Conservation (phyloP, 2,888 invertebrate species). For the Mythimna vitellina region DNA sequence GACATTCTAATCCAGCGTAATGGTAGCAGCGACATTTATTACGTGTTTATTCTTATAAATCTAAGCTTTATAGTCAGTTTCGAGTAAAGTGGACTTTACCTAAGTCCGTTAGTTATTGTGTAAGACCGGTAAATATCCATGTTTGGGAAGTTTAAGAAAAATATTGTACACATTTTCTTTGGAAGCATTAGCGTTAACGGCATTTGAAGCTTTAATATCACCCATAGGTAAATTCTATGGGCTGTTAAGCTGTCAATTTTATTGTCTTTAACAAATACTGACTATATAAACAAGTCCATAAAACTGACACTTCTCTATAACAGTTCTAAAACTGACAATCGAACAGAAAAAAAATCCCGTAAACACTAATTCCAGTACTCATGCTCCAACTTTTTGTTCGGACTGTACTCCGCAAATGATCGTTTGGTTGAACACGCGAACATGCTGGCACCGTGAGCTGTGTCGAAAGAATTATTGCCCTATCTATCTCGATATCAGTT, state of each 20-base stretch:
- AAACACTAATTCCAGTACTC: constrained; percentile 22
- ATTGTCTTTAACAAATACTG: too few relatives aligned
- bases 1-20: constrained; percentile 85
- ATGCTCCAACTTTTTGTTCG: constrained; percentile 61
- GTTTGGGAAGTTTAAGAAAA: constrained; percentile 41
- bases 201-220: constrained; percentile 32
- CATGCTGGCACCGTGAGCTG: constrained; percentile 70
- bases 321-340: not conserved
- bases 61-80: constrained; percentile 49
- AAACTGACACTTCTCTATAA: not conserved
- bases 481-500: constrained; percentile 64
- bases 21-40: constrained; percentile 70
- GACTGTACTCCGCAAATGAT: constrained; percentile 78
- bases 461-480: constrained; percentile 66
- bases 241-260: constrained; percentile 4
- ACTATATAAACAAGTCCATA: not conserved
- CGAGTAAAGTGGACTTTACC: constrained; percentile 25
- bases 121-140: constrained; percentile 42
- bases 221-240: not conserved
- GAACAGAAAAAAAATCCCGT: not conserved
- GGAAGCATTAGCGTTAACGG: constrained; percentile 2
- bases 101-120: constrained; percentile 30
- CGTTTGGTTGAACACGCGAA: constrained; percentile 80
- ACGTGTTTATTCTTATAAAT: constrained; percentile 51
- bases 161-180: constrained; percentile 32